phyloP scores from a whole-genome alignment of 2,113 vertebrate genomes.

The Corynorhinus townsendii region DNA sequence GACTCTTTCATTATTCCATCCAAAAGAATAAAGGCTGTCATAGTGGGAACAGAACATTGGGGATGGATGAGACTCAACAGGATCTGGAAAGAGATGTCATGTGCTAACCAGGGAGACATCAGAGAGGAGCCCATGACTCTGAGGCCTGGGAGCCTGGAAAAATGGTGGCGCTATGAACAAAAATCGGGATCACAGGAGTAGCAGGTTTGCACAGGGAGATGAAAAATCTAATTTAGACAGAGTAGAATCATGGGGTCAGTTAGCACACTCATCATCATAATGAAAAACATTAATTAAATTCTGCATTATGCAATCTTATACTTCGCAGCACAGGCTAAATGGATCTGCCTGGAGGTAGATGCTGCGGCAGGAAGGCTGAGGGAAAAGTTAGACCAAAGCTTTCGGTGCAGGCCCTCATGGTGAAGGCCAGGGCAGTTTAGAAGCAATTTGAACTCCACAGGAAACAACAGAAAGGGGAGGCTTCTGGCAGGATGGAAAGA shows the following conservation, averaged over 20 bases:
- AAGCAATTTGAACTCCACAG: neutral
- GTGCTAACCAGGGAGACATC: neutral
- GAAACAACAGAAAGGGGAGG: neutral
- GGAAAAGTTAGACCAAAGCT: neutral
- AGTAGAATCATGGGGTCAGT: neutral
- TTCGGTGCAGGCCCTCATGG: neutral
- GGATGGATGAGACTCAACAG: neutral
- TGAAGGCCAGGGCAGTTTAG: neutral
- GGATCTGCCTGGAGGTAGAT: neutral
- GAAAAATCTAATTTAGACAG: neutral
- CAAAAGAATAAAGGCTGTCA: neutral
- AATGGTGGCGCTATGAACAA: neutral
- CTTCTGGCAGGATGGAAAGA: neutral
- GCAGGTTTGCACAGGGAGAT: neutral
- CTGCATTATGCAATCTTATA: neutral
- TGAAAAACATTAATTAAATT: neutral
- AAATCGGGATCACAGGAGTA: neutral
- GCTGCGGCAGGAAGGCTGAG: neutral
- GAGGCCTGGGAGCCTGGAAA: neutral
- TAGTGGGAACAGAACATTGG: neutral
- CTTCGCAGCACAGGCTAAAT: neutral
- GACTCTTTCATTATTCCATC: neutral
- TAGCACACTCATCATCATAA: neutral
- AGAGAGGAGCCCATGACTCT: neutral
- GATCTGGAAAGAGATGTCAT: neutral